Evolutionary conservation across 2,888 invertebrate species (phyloP), one percentile per base, ranked within the genome.

Genomic region (Sphinx pinastri): DNA sequence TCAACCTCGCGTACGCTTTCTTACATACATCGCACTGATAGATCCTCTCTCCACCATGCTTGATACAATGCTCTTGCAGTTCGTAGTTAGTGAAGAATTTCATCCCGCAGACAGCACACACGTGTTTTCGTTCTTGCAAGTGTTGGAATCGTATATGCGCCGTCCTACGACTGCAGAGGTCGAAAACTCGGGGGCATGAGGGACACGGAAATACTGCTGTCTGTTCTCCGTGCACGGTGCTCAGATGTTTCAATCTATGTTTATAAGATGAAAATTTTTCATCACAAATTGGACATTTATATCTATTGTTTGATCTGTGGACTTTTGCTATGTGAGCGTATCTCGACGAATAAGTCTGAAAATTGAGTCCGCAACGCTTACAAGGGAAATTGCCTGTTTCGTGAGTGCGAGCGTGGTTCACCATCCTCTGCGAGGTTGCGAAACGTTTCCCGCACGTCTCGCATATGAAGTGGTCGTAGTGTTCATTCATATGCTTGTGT

Each of bases 81-180:
- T 95, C 95, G 69, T 94, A 94, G 68, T 95, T 95, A 0, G 93
- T 92, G 72, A 94, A 94, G 75, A 95, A 95, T 77, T 94, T 94
- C 87, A 94, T 94, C 0, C 93, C 90, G 66, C 95, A 95, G 2
- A 91, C 86, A 0, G 89, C 81, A 75, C 95, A 95, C 0, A 93
- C 83, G 72, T 94, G 94, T 54, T 92, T 95, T 71, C 89, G 85
- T 77, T 89, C 95, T 80, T 88, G 94, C 68, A 88, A 81, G 77
- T 91, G 95, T 78, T 88, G 91, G 55, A 88, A 91, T 6, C 89
- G 82, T 19, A 94, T 88, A 70, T 94, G 94, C 0, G 91, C 88
- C 0, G 92, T 93, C 10, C 93, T 79, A 0, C 89, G 81, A 70
- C 93, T 93, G 78, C 92, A 92, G 2, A 93, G 76, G 59, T 92